Evolutionary conservation across 2,113 vertebrate species (phyloP), one percentile per base, ranked within the genome.

Genomic region (Pithys albifrons): DNA sequence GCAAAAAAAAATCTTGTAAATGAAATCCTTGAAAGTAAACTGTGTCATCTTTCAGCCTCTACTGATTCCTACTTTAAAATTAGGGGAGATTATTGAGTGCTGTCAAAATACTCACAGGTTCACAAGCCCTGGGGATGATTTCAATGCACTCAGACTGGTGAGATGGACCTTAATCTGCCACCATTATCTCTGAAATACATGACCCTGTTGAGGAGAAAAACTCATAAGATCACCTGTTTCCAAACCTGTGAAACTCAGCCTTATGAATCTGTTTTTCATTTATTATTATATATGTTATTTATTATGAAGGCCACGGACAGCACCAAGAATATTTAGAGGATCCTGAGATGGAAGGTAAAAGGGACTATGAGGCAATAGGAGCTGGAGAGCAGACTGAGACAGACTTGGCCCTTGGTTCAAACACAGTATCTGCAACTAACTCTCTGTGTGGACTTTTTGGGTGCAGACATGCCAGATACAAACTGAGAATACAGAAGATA

Each of bases 181-280:
- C 18, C 1, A 0, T 55, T n/a, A 23, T 28, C 72, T 62, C 67
- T 5, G 13, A 81, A 37, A 51, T 9, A 14, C 35, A 29, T 4
- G 8, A 70, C 7, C 9, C 31, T 59, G 28, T 8, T 7, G 7
- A 8, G 20, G 51, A 58, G 39, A 33, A 19, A 9, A 0, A 0
- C 19, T 33, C 17, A 9, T 6, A 58, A 61, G 17, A 66, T 2
- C 4, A 80, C 3, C 8, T 20, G 20, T 54, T 87, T 51, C 69
- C 41, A 64, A 65, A 79, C 23, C 45, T 0, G 0, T 27, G 20
- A 43, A 43, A 14, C 41, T 43, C 8, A 18, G 48, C 28, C 49
- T 70, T 62, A 55, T 11, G 29, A 43, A 73, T 22, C 25, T 78
- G 17, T 14, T 48, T 43, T 65, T 46, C 18, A 28, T 58, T 77